Evolutionary conservation across 1,140 invertebrate genomes (phyloP).

Genomic region (Hormaphis cornu): DNA sequence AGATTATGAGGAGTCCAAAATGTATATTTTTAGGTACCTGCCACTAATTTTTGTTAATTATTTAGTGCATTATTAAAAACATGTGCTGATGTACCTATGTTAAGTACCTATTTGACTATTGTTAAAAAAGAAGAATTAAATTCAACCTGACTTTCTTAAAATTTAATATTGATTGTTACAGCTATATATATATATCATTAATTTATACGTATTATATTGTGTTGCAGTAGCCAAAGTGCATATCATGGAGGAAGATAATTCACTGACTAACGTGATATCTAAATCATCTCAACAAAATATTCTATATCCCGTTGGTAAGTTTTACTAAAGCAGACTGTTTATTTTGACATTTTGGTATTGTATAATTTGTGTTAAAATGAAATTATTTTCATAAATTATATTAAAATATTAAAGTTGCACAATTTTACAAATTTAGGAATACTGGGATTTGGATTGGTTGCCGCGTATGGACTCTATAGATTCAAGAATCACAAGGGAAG

Average conservation of each 20-base stretch:
- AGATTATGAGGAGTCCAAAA: too few species aligned
- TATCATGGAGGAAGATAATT: conserved; percentile 11
- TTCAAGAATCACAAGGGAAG: not conserved
- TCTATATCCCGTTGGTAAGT: conserved; percentile 4
- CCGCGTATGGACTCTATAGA: conserved; percentile 15
- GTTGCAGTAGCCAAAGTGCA: not conserved
- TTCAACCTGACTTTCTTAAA: too few species aligned
- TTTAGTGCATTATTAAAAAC: too few species aligned
- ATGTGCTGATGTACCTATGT: too few species aligned
- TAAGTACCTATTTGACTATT: too few species aligned
- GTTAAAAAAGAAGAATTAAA: too few species aligned
- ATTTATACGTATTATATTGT: not conserved
- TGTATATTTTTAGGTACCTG: too few species aligned
- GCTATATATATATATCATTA: not conserved
- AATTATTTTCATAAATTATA: not conserved
- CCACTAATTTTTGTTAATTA: too few species aligned
- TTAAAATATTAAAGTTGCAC: too few species aligned
- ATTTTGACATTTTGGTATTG: not conserved
- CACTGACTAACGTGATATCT: not conserved
- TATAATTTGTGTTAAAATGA: not conserved
- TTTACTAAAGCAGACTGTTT: too few species aligned
- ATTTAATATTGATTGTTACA: too few species aligned
- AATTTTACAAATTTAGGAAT: not conserved
- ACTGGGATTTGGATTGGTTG: conserved; percentile 8
- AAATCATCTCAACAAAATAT: not conserved